Evolutionary conservation across 2,888 invertebrate species (phyloP), one percentile per base, ranked within the genome.

Genomic region (Sinelater perroti): DNA sequence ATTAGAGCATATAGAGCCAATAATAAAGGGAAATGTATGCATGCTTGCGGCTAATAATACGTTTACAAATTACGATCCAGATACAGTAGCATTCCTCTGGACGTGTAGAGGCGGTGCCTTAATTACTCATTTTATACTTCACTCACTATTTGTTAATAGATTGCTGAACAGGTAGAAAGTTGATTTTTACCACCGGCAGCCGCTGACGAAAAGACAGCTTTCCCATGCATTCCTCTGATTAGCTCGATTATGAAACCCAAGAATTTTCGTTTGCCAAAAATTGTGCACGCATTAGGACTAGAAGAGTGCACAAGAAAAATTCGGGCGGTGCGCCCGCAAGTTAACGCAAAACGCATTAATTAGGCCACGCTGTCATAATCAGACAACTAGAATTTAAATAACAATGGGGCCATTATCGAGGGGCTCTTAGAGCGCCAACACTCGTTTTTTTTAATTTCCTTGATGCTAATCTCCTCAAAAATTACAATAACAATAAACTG

Each of bases 111-210:
- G 76, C 76, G 74, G 74, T 71, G 69, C 72, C 74, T 72, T 76
- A 77, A 77, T 77, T 75, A 77, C 73, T 75, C 75, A 77, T 74
- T 76, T 75, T 71, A 72, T 72, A 70, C 73, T 72, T 72, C 72
- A 70, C 70, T 73, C 69, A 70, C 72, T 73, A 74, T 75, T 75
- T 74, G 75, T 72, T 75, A 75, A 76, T 74, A 75, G 73, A 74
- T 73, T 70, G 66, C 59, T 58, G 59, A 56, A 61, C 62, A 64
- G 61, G 62, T 64, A 64, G 62, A 64, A 64, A 64, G 62, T 62
- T 46, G 45, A 52, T 56, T 62, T 62, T 59, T 56, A 44, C 28
- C 46, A 30, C 47, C 38, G 38, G 33, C 42, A 51, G 49, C 38
- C 45, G 33, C 42, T 56, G 49, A 55, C 21, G 30, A 54, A 49